phyloP scores from a whole-genome alignment of 2,888 invertebrate species.

The Rhamnusium bicolor region DNA sequence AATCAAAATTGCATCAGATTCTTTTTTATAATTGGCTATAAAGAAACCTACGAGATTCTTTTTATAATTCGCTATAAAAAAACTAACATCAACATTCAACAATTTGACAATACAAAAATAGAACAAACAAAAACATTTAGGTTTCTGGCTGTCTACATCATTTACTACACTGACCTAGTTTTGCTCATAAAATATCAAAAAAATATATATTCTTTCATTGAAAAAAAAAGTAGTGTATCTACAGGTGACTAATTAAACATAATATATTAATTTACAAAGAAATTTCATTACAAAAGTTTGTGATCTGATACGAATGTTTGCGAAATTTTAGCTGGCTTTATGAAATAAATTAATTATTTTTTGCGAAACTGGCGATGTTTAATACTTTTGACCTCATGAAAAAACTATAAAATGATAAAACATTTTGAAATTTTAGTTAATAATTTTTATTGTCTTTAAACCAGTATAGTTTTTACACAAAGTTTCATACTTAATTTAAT shows the following conservation, averaged over 20 bases:
- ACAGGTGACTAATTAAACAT: neutral
- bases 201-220: neutral
- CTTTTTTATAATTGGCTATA: too few species aligned
- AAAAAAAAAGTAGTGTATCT: neutral
- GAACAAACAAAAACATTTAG: neutral
- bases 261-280: neutral
- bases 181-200: neutral
- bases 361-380: conserved; percentile 11
- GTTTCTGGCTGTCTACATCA: neutral
- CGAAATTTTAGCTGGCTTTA: neutral
- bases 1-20: too few species aligned
- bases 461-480: neutral
- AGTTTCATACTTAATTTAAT: neutral
- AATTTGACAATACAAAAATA: neutral
- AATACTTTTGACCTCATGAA: conserved; percentile 5
- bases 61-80: neutral
- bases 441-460: neutral
- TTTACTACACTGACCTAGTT: conserved; percentile 3
- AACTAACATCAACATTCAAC: neutral
- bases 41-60: too few species aligned
- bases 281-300: neutral
- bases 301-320: neutral
- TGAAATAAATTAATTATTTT: conserved; percentile 14
- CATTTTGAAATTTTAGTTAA: neutral
- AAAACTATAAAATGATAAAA: neutral